Base-by-base conservation (phyloP, 2,113 vertebrate species). In the Lycaon pictus region DNA sequence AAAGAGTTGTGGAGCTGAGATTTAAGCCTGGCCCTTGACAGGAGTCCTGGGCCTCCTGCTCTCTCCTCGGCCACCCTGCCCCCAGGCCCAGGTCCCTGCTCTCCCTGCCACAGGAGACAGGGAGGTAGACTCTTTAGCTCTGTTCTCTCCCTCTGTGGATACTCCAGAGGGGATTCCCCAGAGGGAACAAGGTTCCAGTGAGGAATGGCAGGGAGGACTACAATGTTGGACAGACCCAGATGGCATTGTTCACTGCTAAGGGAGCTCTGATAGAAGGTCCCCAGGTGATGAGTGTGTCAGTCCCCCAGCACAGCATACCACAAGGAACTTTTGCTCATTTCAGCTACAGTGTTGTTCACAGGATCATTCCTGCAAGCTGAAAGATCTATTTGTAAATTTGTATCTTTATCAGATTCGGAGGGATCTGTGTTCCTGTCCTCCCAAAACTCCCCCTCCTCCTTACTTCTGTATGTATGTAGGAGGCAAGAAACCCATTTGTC, bases 361-460 rank as follows among this genome's bases (percentile, higher is more conserved):
- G n/a, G 81, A 25, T 89, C 35, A 72, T 71, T 76, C 53, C 72
- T 27, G 5, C 6, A 60, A 43, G 20, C 79, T 71, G 62, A 25
- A 90, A 51, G 35, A 19, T 91, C 74, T 82, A 25, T n/a, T 20
- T 80, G 22, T 51, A 80, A 51, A 77, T 65, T 55, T 63, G 69
- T 85, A 4, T 88, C 37, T 65, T 84, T 84, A 60, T 90, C 58
- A 62, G 16, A 69, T 90, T 96, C 88, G 62, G 19, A 95, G 55
- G 19, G 19, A 13, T 82, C 58, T 96, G 4, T 84, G 27, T 67
- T 85, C 84, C 43, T 86, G 12, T 11, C 20, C 29, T 93, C 7
- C 32, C 23, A 0, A 43, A 71, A 67, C 37, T 69, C 2, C 12
- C 17, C 11, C 22, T 71, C 83, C 16, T 89, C 5, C 58, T 37